phyloP scores from a whole-genome alignment of 2,888 invertebrate genomes.

The Drosophila formosana region DNA sequence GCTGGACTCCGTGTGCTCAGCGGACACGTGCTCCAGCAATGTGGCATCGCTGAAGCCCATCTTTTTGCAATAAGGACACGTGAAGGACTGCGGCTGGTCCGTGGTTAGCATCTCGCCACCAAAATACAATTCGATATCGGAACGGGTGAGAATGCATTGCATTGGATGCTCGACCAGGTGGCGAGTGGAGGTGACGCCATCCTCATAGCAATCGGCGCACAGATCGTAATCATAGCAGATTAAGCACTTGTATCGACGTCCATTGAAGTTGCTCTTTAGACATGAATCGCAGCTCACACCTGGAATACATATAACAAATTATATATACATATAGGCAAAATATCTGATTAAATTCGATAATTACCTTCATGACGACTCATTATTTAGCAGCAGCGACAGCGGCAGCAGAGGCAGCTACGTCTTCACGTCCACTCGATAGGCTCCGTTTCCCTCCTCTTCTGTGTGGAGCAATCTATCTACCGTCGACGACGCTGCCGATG shows the following conservation, averaged over 20 bases:
- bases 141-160: conserved; percentile 98
- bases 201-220: conserved; percentile 98
- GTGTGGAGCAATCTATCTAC: conserved; percentile 35
- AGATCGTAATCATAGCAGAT: conserved; percentile 99
- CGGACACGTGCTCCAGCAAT: conserved; percentile 95
- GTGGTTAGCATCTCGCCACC: conserved; percentile 96
- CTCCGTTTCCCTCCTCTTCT: conserved; percentile 39
- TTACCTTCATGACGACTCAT: conserved; percentile 99
- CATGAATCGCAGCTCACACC: conserved; percentile 99
- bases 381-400: conserved; percentile 82
- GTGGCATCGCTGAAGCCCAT: conserved; percentile 98
- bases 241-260: conserved; percentile 99
- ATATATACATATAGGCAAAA: not conserved
- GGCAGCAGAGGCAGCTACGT: conserved; percentile 50
- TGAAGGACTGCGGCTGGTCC: conserved; percentile 97
- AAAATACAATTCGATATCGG: conserved; percentile 98
- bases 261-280: conserved; percentile 98
- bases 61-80: conserved; percentile 98
- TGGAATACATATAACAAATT: conserved; percentile 81
- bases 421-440: conserved; percentile 62
- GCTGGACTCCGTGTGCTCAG: conserved; percentile 96
- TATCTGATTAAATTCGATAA: not conserved
- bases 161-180: conserved; percentile 99
- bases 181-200: conserved; percentile 94
- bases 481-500: conserved; percentile 30